Evolutionary conservation across 2,888 invertebrate species (phyloP).

Genomic region (Cheilosia variabilis): DNA sequence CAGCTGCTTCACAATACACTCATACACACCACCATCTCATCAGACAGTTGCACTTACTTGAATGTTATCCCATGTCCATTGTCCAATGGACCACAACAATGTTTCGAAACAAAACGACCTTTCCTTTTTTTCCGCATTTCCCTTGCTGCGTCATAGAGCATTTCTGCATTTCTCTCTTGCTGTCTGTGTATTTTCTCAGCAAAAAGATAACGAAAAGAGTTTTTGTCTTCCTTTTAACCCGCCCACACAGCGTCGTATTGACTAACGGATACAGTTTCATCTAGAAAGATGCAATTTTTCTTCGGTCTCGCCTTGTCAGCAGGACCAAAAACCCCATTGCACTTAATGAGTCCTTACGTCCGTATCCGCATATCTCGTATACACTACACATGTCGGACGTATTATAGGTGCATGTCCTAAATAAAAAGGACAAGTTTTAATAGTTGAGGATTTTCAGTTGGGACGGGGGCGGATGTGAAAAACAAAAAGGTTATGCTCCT

Average conservation of each 20-base stretch:
- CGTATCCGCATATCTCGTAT: slow-evolving; percentile 42
- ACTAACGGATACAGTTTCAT: slow-evolving; percentile 36
- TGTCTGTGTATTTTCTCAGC: not conserved
- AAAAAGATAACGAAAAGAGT: slow-evolving; percentile 45
- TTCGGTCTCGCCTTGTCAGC: slow-evolving; percentile 26
- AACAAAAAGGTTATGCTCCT: not conserved
- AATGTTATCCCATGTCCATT: slow-evolving; percentile 51
- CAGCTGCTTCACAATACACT: slow-evolving; percentile 12
- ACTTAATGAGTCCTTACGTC: slow-evolving; percentile 65
- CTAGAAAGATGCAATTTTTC: slow-evolving; percentile 49
- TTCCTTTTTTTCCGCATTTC: slow-evolving; percentile 33
- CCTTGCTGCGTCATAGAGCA: slow-evolving; percentile 42
- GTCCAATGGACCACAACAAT: slow-evolving; percentile 53
- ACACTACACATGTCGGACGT: slow-evolving; percentile 59
- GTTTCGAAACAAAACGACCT: slow-evolving; percentile 22
- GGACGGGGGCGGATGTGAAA: not conserved
- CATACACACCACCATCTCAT: not conserved
- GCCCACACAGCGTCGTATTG: not conserved
- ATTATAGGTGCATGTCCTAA: slow-evolving; percentile 55
- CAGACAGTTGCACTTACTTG: slow-evolving; percentile 34
- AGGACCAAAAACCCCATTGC: slow-evolving; percentile 38
- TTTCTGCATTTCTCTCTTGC: not conserved
- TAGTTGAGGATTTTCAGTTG: slow-evolving; percentile 33
- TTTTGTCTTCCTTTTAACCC: slow-evolving; percentile 23
- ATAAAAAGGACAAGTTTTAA: slow-evolving; percentile 48